Base-by-base conservation (phyloP, 1,140 invertebrate species). In the Rhyacophila brunnea region DNA sequence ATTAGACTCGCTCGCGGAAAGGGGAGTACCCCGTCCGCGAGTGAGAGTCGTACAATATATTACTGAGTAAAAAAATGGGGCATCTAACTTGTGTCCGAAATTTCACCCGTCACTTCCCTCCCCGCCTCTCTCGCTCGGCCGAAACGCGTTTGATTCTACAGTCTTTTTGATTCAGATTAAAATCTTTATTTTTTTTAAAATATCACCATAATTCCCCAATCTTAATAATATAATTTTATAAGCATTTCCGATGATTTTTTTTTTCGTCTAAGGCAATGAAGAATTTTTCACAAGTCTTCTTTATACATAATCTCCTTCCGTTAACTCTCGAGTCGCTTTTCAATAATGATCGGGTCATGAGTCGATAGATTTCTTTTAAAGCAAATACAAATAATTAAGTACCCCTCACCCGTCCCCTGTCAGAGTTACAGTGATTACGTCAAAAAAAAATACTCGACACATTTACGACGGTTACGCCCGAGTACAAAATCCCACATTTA, bases 241-340 rank as follows among this genome's bases (percentile, higher is more conserved):
- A 64, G 62, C 62, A 60, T 64, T 64, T 60, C 58, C 58, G 50
- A 56, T 55, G 11, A 51, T 58, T 55, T 64, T 60, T 56, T 52
- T 54, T 55, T 61, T 55, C 38, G 35, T 49, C 58, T 61, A 65
- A 65, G 63, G 63, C 63, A 65, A 61, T 65, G 49, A 55, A 65
- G 63, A 61, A 60, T 49, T 61, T 60, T 60, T 55, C n/a, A n/a
- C n/a, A 60, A 65, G 63, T 65, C 63, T 65, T 65, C 63, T 57
- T 50, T 45, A n/a, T n/a, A n/a, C n/a, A n/a, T 60, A 64, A 64
- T 64, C 62, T 64, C 62, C 53, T 48, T 60, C 50, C 23, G 40
- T 9, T 9, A 44, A 38, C 35, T 32, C 23, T 28, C 23, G 23
- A 5, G 23, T 9, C 3, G 23, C 23, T 28, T 28, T 28, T 28